These are phyloP conservation scores for Lycodopsis pacificus DNA, from an alignment of 2,797 vertebrate genomes.

Conservation along the genomic window DNA sequence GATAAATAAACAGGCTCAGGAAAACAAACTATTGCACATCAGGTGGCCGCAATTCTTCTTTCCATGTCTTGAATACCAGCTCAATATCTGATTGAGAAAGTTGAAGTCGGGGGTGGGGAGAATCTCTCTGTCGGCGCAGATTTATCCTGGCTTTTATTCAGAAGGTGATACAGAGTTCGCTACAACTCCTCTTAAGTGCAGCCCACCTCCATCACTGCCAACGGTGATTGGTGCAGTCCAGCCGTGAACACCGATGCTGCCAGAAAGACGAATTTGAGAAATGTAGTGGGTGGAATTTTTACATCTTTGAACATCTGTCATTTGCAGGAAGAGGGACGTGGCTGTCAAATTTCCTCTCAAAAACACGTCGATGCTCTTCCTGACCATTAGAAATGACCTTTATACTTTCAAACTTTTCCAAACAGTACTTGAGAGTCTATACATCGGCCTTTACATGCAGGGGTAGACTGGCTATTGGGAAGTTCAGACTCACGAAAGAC, in stretches of 20 bases:
- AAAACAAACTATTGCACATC: background rate
- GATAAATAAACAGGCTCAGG: background rate
- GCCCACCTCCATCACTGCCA: constrained; percentile 20
- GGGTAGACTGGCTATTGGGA: background rate
- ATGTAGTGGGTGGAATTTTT: background rate
- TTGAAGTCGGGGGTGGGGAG: background rate
- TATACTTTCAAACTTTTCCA: constrained; percentile 8
- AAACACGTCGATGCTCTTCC: background rate
- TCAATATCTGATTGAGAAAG: background rate
- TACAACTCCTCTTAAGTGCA: background rate
- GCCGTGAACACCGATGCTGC: background rate
- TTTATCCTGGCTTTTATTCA: background rate
- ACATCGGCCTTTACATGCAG: constrained; percentile 1
- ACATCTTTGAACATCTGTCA: background rate
- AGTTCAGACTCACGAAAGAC: background rate
- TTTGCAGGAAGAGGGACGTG: background rate
- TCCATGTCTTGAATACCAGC: background rate
- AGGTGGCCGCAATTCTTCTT: background rate
- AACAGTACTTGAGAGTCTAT: background rate
- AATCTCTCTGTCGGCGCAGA: background rate
- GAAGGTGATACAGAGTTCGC: background rate
- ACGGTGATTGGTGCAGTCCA: background rate
- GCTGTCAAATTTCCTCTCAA: constrained; percentile 14
- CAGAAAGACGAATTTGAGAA: constrained; percentile 15
- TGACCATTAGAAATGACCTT: background rate